Conservation (phyloP, 2,797 vertebrate species). For the Melanogrammus aeglefinus region DNA sequence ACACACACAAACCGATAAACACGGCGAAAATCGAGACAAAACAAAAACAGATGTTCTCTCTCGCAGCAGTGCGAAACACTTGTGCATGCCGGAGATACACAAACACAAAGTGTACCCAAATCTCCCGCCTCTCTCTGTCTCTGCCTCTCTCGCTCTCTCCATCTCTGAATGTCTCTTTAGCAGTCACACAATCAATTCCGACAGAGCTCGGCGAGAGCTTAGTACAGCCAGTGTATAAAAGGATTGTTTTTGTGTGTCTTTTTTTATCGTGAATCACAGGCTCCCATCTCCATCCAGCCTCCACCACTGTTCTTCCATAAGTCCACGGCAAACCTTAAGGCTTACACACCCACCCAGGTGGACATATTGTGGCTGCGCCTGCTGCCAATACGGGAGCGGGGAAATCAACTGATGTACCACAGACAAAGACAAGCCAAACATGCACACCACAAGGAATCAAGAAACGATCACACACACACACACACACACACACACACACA, state of each 20-base stretch:
- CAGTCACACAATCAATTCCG: constrained; percentile 70
- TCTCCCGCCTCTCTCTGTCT: constrained; percentile 28
- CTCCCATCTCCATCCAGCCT: constrained; percentile 53
- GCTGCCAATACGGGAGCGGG: constrained; percentile 61
- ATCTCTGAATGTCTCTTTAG: constrained; percentile 62
- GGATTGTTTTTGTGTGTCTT: constrained; percentile 34
- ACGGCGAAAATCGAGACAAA: constrained; percentile 62
- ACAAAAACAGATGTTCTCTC: constrained; percentile 36
- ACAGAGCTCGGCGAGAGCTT: constrained; percentile 66
- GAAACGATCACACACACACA: constrained; percentile 2
- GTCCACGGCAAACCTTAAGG: constrained; percentile 57
- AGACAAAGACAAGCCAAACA: constrained; percentile 12
- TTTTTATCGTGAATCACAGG: constrained; percentile 58
- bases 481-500: constrained; percentile 42
- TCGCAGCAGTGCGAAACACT: constrained; percentile 28
- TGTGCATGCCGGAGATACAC: constrained; percentile 49
- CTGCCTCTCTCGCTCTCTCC: constrained; percentile 22
- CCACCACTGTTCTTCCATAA: constrained; percentile 58
- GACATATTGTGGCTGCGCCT: constrained; percentile 62
- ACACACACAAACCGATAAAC: constrained; percentile 50
- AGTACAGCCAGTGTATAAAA: constrained; percentile 58
- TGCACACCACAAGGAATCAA: constrained; percentile 23
- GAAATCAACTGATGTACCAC: constrained; percentile 49
- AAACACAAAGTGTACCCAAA: constrained; percentile 58
- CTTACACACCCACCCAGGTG: constrained; percentile 42